Evolutionary conservation across 2,888 invertebrate genomes (phyloP).

Genomic region (Cephus nigrinus): DNA sequence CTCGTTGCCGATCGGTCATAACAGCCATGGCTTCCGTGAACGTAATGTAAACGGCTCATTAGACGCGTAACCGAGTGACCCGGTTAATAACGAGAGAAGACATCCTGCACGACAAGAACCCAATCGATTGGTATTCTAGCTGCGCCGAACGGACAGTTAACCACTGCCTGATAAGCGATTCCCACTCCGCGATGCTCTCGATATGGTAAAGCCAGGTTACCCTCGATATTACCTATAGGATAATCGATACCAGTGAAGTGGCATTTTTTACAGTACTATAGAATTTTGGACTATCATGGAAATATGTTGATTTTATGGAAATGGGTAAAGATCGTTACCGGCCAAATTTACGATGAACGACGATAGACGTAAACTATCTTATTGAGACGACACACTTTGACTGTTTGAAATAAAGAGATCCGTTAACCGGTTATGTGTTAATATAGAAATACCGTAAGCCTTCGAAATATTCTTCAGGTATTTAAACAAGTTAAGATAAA

Average conservation of each 20-base stretch:
- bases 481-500: neutral
- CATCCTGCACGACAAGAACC: slow-evolving; percentile 49
- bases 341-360: neutral
- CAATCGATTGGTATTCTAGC: slow-evolving; percentile 55
- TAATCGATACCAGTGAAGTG: neutral
- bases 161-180: slow-evolving; percentile 52
- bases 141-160: slow-evolving; percentile 45
- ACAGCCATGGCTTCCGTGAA: neutral
- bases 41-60: slow-evolving; percentile 31
- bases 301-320: neutral
- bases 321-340: neutral
- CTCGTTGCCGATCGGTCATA: neutral
- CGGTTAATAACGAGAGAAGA: slow-evolving; percentile 54
- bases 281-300: neutral
- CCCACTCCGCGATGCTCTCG: slow-evolving; percentile 39
- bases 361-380: neutral
- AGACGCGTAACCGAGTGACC: slow-evolving; percentile 53
- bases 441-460: neutral
- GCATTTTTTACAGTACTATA: neutral
- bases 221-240: neutral
- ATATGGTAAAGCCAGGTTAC: slow-evolving; percentile 18
- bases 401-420: neutral
- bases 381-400: neutral
- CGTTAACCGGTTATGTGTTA: neutral
- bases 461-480: neutral